phyloP scores from a whole-genome alignment of 2,113 vertebrate species.

The Tyrannus savana region DNA sequence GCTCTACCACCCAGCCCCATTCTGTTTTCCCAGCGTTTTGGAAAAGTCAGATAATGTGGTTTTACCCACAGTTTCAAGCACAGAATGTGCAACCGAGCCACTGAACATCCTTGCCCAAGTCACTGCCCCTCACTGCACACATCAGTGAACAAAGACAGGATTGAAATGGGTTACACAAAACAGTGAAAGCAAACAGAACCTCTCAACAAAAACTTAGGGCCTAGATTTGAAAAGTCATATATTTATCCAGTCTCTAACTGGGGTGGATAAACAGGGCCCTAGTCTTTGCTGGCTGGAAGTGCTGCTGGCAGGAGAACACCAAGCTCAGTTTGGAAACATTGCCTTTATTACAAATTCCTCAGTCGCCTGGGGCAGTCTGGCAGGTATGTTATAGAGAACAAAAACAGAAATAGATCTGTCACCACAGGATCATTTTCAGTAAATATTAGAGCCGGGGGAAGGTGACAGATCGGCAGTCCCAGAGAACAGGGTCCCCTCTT shows the following conservation, averaged over 20 bases:
- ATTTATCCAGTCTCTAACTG: not conserved
- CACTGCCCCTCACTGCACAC: not conserved
- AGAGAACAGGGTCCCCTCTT: not conserved
- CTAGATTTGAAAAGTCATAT: not conserved
- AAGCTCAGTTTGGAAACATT: constrained; percentile 10
- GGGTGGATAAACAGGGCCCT: not conserved
- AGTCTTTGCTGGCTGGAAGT: not conserved
- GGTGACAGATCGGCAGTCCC: constrained; percentile 15
- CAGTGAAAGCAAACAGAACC: not conserved
- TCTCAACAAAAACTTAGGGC: not conserved
- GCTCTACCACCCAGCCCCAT: not conserved
- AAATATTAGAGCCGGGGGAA: constrained; percentile 38
- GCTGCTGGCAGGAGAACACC: not conserved
- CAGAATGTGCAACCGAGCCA: fast-evolving
- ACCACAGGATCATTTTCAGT: not conserved
- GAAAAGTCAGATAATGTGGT: not conserved
- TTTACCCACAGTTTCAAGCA: not conserved
- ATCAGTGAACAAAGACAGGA: fast-evolving
- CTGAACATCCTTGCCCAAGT: not conserved
- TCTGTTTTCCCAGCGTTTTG: not conserved
- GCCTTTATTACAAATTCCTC: constrained; percentile 53
- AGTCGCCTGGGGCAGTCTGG: not conserved
- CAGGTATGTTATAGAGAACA: constrained; percentile 51
- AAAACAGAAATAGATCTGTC: constrained; percentile 63
- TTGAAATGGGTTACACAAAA: fast-evolving